Evolutionary conservation across 2,113 vertebrate species (phyloP), one percentile per base, ranked within the genome.

Genomic region (Sebastes schlegelii): DNA sequence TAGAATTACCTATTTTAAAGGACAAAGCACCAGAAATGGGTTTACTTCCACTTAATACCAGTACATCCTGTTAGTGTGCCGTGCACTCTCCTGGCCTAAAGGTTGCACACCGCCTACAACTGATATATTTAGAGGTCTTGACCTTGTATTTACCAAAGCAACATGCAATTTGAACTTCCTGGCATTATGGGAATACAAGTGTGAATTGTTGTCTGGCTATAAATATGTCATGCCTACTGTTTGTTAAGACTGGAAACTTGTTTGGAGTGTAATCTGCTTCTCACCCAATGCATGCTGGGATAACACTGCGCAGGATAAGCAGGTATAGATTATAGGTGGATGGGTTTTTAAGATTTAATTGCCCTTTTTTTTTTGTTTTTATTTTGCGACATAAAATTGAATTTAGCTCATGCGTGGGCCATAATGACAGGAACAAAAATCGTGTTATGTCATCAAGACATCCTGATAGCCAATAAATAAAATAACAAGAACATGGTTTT

Each of bases 391-490:
- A 58, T 66, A 21, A 57, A 57, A 23, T 1, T 4, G 48, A 62
- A 62, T 14, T 58, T 13, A 34, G 48, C 69, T 82, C 11, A n/a
- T 8, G 57, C 61, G 64, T 78, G 40, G 17, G 71, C 51, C 10
- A 2, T 51, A 57, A 46, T 55, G 48, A 62, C 55, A 34, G 34
- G 62, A 46, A 34, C 0, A 0, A 62, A 85, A 70, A 68, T 26
- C 17, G 65, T 48, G 43, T 48, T 5, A 57, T 4, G 34, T 67
- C 49, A 62, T 77, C 57, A 54, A 83, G 60, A 60, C 46, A 7
- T 34, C 55, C 26, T 58, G 58, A 66, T 81, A 89, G 79, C 34
- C 19, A 11, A 62, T 87, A 86, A 83, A 86, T 74, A 63, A 66
- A 83, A 83, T 14, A 65, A 86, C 11, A 74, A 65, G 70, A 86